A percentile compares a stretch with the other conserved stretches of the same genome.
phyloP scores from a whole-genome alignment of 2,888 invertebrate species.

The Galerucella pusilla region DNA sequence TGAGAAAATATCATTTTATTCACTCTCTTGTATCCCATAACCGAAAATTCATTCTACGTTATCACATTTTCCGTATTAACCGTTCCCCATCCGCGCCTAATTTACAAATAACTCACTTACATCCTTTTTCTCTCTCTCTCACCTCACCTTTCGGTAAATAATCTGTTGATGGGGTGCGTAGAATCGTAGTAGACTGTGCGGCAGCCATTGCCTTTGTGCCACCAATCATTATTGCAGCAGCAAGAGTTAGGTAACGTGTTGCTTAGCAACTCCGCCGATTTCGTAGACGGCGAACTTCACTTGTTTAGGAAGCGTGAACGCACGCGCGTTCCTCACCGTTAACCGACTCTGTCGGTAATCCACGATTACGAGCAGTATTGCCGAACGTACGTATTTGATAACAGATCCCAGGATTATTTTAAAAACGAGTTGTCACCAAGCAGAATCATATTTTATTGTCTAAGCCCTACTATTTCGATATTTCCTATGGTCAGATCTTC shows the following conservation, averaged over 20 bases:
- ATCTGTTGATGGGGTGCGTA: constrained; percentile 62
- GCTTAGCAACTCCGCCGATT: constrained; percentile 61
- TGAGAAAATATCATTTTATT: no score
- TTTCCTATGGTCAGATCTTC: no score
- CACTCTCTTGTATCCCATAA: neutral
- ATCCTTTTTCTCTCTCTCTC: constrained; percentile 34
- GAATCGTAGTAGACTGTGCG: constrained; percentile 54
- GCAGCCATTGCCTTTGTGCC: constrained; percentile 65
- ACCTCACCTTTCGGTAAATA: constrained; percentile 52
- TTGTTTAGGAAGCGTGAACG: constrained; percentile 50
- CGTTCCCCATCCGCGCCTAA: constrained; percentile 24
- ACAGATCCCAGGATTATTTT: neutral
- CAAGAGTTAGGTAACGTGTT: constrained; percentile 65
- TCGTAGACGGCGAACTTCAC: constrained; percentile 38
- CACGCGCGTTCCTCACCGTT: constrained; percentile 53
- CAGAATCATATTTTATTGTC: no score
- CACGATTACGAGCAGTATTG: constrained; percentile 3
- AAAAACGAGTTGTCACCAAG: no score
- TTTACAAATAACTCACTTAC: constrained; percentile 25
- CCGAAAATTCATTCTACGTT: constrained; percentile 14
- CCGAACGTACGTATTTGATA: neutral
- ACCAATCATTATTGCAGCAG: constrained; percentile 65
- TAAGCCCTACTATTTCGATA: no score
- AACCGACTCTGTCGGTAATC: constrained; percentile 29
- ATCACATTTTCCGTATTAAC: constrained; percentile 22